A percentile compares a stretch with the other conserved stretches of the same genome.
phyloP scores from a whole-genome alignment of 2,888 invertebrate genomes.

The Epirrhoe tristata region DNA sequence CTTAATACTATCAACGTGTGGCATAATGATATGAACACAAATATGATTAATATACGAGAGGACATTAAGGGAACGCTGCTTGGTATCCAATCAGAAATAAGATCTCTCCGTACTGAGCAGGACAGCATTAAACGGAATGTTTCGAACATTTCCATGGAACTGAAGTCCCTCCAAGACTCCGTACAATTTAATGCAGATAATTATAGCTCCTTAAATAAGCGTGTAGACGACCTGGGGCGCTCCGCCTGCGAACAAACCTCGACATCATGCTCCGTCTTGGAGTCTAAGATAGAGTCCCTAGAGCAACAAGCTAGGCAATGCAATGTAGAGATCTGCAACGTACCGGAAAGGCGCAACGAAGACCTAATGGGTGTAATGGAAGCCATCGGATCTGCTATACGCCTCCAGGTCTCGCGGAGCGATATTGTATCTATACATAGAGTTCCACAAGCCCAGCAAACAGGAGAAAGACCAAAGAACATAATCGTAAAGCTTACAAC shows the following conservation, averaged over 20 bases:
- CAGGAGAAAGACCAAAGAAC: conserved; percentile 5
- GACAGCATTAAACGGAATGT: too few relatives aligned
- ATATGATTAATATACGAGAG: too few relatives aligned
- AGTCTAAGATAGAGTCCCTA: conserved; percentile 6
- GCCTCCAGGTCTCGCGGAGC: background rate
- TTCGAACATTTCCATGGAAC: background rate
- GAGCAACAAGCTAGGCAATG: conserved; percentile 10
- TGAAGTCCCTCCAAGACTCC: background rate
- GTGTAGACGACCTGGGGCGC: background rate
- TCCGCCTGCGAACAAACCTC: background rate
- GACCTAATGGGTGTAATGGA: background rate
- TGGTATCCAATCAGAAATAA: too few relatives aligned
- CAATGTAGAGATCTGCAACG: conserved; percentile 7
- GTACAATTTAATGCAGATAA: background rate
- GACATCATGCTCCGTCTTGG: background rate
- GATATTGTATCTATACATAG: conserved; percentile 7
- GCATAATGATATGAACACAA: conserved; percentile 2
- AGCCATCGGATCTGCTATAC: background rate
- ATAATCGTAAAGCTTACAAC: conserved; percentile 4
- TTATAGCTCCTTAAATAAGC: background rate
- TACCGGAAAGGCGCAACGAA: conserved; percentile 3
- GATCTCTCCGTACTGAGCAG: too few relatives aligned
- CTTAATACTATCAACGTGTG: too few relatives aligned
- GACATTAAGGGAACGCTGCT: too few relatives aligned
- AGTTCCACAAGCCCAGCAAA: too few relatives aligned